Evolutionary conservation across 1,140 invertebrate species (phyloP).

Genomic region (Zaprionus inermis): DNA sequence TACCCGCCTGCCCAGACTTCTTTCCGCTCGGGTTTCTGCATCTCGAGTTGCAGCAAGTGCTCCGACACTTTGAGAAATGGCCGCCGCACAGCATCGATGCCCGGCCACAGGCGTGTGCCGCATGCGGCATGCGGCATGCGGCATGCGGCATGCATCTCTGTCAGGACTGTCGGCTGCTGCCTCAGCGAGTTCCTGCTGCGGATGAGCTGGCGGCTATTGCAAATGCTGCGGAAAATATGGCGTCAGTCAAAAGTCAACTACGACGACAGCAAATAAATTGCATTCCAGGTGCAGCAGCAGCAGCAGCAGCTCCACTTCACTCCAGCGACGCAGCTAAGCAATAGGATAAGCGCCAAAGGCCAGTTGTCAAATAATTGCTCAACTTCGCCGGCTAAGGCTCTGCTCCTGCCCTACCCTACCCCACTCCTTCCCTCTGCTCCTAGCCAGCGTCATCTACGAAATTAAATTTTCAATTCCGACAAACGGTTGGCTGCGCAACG

Average conservation of each 20-base stretch:
- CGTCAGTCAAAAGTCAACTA: conserved; percentile 83
- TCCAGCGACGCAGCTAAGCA: background rate
- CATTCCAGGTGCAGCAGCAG: conserved; percentile 44
- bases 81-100: conserved; percentile 1
- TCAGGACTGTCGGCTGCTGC: conserved; percentile 4
- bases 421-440: background rate
- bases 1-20: too few species aligned
- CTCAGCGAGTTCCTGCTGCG: conserved; percentile 35
- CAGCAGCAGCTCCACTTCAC: conserved; percentile 1
- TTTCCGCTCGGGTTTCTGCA: background rate
- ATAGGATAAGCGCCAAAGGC: conserved; percentile 12
- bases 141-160: conserved; percentile 42
- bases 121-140: conserved; percentile 27
- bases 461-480: conserved; percentile 24
- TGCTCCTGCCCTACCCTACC: background rate
- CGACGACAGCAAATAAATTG: conserved; percentile 83
- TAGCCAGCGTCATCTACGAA: conserved; percentile 9
- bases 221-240: conserved; percentile 79
- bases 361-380: conserved; percentile 40
- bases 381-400: conserved; percentile 6
- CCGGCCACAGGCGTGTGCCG: conserved; percentile 4
- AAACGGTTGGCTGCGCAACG: background rate
- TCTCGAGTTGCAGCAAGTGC: conserved; percentile 14
- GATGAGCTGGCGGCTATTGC: conserved; percentile 21
- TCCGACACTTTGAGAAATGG: conserved; percentile 46